Evolutionary conservation across 2,113 vertebrate genomes (phyloP), one percentile per base, ranked within the genome.

Genomic region (Porphyrio hochstetteri): DNA sequence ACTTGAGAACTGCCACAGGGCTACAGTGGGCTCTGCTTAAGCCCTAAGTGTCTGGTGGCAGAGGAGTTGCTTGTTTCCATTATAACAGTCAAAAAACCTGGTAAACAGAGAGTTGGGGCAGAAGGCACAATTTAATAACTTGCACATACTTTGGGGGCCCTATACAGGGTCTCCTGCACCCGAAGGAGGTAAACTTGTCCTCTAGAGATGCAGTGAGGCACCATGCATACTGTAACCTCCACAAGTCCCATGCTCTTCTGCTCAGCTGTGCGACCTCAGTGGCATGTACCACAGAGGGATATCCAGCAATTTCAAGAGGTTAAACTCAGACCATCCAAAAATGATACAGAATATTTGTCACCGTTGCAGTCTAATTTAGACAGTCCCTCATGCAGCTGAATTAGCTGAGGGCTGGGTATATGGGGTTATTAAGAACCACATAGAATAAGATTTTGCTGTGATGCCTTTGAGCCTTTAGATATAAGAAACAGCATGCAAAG

Each of bases 41-140:
- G 13, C 19, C n/a, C 36, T 13, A 27, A 33, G 5, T 1, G 13
- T 17, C 31, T 36, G 19, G 7, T 36, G 19, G 9, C 81, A 56
- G 52, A 71, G 18, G 18, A 70, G 52, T 20, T 48, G 29, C 10
- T 64, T 44, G 14, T 67, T 67, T 68, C 29, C 53, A 28, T 46
- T 36, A 28, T 5, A 48, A 19, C 1, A 1, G 61, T 74, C 46
- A 29, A 75, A 82, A 86, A 84, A 40, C 1, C 16, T 35, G 16
- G 2, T 33, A 67, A 59, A 1, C 0, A 11, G 19, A 60, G 29
- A 2, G 1, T 10, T 79, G 42, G 27, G 23, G 23, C 14, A 35
- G 79, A 84, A 52, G 56, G 9, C 27, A 6, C 16, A 64, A 38
- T 75, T 81, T 80, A 64, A 44, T 17, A 56, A 57, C 31, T 44